Evolutionary conservation across 1,140 invertebrate genomes (phyloP), one percentile per base, ranked within the genome.

Genomic region (Polypedilum vanderplanki): DNA sequence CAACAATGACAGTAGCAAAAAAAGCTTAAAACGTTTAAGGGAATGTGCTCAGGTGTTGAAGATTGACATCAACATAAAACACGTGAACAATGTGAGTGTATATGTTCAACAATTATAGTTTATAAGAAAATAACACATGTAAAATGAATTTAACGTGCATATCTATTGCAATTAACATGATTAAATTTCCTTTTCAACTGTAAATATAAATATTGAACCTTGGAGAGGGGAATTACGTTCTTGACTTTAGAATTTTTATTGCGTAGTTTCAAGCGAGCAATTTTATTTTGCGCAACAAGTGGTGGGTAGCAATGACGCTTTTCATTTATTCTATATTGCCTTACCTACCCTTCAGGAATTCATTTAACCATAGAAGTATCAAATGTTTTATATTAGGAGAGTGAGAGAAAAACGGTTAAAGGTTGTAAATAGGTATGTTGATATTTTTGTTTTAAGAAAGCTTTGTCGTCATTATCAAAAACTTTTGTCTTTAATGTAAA

Each of bases 11-110:
- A 57, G 15, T n/a, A 12, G 46, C 10, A n/a, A 57, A 15, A n/a
- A n/a, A 15, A 57, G n/a, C 4, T 4, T n/a, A 57, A 57, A 57
- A 57, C 46, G 46, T 57, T 57, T 57, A 3, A 57, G 46, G 12
- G 46, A 57, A 57, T 57, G 46, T 57, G 46, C 46, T 57, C 46
- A 57, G 46, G 46, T 57, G 46, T 57, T 33, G 24, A 57, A 57
- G 4, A 57, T n/a, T n/a, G 46, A n/a, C n/a, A n/a, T 57, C 12
- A 57, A 57, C n/a, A n/a, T 57, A n/a, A 15, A n/a, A 57, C 46
- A 57, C 46, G 46, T 57, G 46, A 57, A 15, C n/a, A n/a, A 12
- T 57, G 46, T n/a, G 12, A 57, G 12, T n/a, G 46, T n/a, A 57
- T n/a, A n/a, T 15, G n/a, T 57, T 12, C 4, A n/a, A 57, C 46